Base-by-base conservation (phyloP, 2,888 invertebrate species). In the Oscheius sp. region DNA sequence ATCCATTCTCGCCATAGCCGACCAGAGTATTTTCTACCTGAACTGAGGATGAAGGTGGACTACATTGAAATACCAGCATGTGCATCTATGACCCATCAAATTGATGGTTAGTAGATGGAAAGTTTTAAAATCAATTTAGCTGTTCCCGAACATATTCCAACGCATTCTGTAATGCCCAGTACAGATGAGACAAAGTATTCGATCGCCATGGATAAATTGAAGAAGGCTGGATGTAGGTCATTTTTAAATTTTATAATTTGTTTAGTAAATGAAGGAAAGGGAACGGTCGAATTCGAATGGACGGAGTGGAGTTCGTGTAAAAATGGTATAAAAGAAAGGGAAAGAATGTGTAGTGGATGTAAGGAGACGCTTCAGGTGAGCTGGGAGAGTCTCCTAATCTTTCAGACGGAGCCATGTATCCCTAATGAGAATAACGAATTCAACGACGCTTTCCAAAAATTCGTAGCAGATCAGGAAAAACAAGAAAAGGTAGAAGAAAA, bases 1-100 rank as follows among this genome's bases (percentile, higher is more conserved):
- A 71, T 80, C 9, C 82, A 81, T 67, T 81, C 83, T 0, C 57
- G 83, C n/a, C 65, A 75, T 38, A 72, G 74, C 1, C 72, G 80
- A 44, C 76, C 77, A 26, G 80, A 81, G 50, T 77, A 74, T 47
- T 83, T 82, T 71, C 71, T 78, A n/a, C 75, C 80, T 4, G 81
- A 81, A 54, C 41, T 67, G 2, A 30, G 47, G 26, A 20, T 54
- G 28, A 66, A 78, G 68, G 78, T 78, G 33, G 78, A 78, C 63
- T 78, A 78, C 44, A 69, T 78, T n/a, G 76, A 78, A 61, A 54
- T 78, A 8, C 69, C 75, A 2, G 51, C 73, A 14, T 78, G 78
- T 67, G 68, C 70, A 1, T 5, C n/a, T 14, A 12, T n/a, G 4
- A 33, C 45, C 1, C 24, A 64, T 30, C 38, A 44, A 17, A 45